These are phyloP conservation scores for Eurosta solidaginis DNA, from an alignment of 1,140 invertebrate species.

Conservation along the genomic window DNA sequence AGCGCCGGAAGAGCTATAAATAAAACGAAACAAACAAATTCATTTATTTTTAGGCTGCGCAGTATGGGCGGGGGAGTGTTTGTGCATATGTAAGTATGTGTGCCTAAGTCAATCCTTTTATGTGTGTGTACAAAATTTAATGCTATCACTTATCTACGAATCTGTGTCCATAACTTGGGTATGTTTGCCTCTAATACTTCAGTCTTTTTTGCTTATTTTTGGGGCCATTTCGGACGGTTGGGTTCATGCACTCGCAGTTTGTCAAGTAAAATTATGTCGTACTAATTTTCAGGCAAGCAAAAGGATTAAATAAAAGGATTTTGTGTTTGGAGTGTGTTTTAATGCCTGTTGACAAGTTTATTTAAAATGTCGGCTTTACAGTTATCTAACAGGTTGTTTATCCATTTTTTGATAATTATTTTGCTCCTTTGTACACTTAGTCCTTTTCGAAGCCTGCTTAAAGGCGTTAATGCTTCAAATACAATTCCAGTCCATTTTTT, in stretches of 20 bases:
- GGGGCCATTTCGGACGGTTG: neutral
- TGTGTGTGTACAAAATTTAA: neutral
- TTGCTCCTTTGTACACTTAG: neutral
- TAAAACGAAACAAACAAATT: neutral
- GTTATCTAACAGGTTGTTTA: conserved; percentile 17
- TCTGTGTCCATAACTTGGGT: neutral
- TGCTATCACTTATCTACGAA: neutral
- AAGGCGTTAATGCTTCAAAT: too few relatives aligned
- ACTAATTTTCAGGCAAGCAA: conserved; percentile 17
- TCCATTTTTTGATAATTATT: neutral
- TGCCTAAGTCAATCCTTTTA: neutral
- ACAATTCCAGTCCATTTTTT: too few relatives aligned
- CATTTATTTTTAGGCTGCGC: neutral
- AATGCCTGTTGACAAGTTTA: conserved; percentile 26
- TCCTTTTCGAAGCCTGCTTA: too few relatives aligned
- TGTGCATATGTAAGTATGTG: neutral
- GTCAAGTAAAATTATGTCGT: conserved; percentile 26
- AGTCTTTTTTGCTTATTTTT: neutral
- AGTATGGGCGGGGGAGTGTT: neutral
- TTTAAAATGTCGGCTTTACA: conserved; percentile 22
- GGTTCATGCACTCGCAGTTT: neutral
- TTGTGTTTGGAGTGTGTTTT: neutral
- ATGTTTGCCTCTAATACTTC: neutral
- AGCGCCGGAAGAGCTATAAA: neutral
- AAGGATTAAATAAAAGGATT: conserved; percentile 23